Base-by-base conservation (phyloP, 1,140 invertebrate species). In the Dreissena rostriformis region DNA sequence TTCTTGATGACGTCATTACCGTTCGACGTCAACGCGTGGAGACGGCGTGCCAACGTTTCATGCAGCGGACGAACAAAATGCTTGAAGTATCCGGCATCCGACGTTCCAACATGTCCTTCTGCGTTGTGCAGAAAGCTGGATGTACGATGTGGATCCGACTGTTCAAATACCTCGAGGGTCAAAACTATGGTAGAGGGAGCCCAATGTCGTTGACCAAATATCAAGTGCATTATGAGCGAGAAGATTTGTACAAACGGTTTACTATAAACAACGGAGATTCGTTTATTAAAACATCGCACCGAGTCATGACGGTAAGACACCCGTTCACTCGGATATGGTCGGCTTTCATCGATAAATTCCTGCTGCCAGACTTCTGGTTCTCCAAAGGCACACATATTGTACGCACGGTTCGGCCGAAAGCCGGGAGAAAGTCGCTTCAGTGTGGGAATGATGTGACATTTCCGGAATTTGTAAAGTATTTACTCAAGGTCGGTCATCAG, bases 391-490 rank as follows among this genome's bases (percentile, higher is more conserved):
- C 71, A 52, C 26, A 68, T 55, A 85, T 87, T 28, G 71, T 87
- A 19, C 22, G 57, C 26, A 67, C 49, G 51, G 22, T 74, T n/a
- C 71, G 87, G n/a, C 22, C 65, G 12, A 79, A 86, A 49, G 6
- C 55, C 5, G 65, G 68, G 0, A 8, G 5, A 0, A 49, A 65
- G 22, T 11, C 61, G 22, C 17, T 29, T 2, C 22, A 71, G 15
- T 88, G 87, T 78, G 81, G 77, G 22, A 52, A 79, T 73, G 86
- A 88, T 70, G 82, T 87, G 11, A 86, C 81, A n/a, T 88, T 87
- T 71, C 26, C 51, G 22, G 87, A 87, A 26, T 87, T 88, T 57
- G 19, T 86, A 15, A 26, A 79, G 24, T 87, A 79, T 61, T 79
- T 88, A 8, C 55, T 85, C 12, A 75, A 65, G 7, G 24, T 39